Percentiles rank a stretch among this genome's conserved stretches.
Evolutionary conservation across 2,888 invertebrate species (phyloP).

Genomic region (Luperina nickerlii): DNA sequence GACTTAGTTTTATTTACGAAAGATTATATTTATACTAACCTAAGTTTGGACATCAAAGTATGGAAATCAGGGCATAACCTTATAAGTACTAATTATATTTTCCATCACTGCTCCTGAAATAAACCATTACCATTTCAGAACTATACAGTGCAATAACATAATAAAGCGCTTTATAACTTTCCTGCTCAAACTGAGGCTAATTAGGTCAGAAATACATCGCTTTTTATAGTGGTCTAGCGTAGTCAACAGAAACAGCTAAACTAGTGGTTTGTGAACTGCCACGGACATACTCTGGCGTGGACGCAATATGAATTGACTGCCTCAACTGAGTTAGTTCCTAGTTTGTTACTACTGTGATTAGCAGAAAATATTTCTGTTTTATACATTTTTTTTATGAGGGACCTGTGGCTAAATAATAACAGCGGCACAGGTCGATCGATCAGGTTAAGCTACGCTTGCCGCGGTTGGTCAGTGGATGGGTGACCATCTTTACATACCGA

Average conservation of each 20-base stretch:
- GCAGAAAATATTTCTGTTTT: neutral
- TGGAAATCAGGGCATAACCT: neutral
- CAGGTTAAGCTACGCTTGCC: too few relatives aligned
- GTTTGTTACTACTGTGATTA: conserved; percentile 36
- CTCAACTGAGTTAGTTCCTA: conserved; percentile 40
- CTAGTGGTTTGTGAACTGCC: conserved; percentile 40
- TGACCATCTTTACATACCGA: too few relatives aligned
- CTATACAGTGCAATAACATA: conserved; percentile 14
- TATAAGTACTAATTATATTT: neutral
- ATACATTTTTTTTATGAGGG: too few relatives aligned
- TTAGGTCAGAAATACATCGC: conserved; percentile 48
- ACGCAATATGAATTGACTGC: conserved; percentile 39
- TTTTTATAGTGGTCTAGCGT: conserved; percentile 39
- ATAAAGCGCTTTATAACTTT: conserved; percentile 44
- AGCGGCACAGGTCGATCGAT: too few relatives aligned
- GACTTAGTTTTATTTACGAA: too few relatives aligned
- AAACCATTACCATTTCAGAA: conserved; percentile 10
- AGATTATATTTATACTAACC: neutral
- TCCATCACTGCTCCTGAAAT: neutral
- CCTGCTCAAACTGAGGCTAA: conserved; percentile 24
- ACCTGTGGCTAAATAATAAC: too few relatives aligned
- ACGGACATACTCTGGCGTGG: conserved; percentile 17
- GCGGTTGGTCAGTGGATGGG: too few relatives aligned
- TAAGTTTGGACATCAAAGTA: neutral
- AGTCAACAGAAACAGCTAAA: conserved; percentile 33